Evolutionary conservation across 1,140 invertebrate species (phyloP).

Genomic region (Cyrtorhinus lividipennis): DNA sequence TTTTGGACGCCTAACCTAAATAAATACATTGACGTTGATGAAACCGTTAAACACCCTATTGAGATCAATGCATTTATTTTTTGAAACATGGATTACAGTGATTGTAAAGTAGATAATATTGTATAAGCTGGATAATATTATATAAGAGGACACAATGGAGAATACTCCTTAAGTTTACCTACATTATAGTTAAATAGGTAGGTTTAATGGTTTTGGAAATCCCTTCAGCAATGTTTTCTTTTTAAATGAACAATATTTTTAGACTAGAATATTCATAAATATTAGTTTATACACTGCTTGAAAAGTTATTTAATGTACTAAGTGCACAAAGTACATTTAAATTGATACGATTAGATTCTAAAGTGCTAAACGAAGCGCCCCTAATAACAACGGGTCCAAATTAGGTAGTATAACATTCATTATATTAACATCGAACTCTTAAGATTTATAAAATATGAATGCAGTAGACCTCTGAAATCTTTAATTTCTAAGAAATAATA

Average conservation of each 20-base stretch:
- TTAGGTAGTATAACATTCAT: slow-evolving; percentile 10
- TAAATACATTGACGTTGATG: no score
- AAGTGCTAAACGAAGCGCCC: slow-evolving; percentile 3
- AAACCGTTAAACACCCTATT: no score
- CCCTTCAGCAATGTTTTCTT: slow-evolving; percentile 17
- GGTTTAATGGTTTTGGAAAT: slow-evolving; percentile 18
- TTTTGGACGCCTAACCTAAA: no score
- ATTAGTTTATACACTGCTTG: background rate
- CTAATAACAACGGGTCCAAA: slow-evolving; percentile 14
- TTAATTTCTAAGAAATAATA: background rate
- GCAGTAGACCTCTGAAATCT: background rate
- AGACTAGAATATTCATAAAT: background rate
- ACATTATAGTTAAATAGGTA: no score
- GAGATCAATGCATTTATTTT: slow-evolving; percentile 18
- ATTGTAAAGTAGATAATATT: slow-evolving; percentile 5
- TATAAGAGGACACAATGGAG: background rate
- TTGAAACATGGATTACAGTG: slow-evolving; percentile 16
- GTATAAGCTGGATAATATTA: background rate
- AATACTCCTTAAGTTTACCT: no score
- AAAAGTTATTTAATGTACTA: slow-evolving; percentile 2
- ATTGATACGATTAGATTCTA: background rate
- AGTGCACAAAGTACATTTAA: slow-evolving; percentile 4
- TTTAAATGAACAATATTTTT: background rate
- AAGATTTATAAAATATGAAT: no score
- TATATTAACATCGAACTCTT: background rate